Percentiles rank a stretch among this genome's conserved stretches.
phyloP scores from a whole-genome alignment of 2,888 invertebrate species.

The Cheilosia grossa region DNA sequence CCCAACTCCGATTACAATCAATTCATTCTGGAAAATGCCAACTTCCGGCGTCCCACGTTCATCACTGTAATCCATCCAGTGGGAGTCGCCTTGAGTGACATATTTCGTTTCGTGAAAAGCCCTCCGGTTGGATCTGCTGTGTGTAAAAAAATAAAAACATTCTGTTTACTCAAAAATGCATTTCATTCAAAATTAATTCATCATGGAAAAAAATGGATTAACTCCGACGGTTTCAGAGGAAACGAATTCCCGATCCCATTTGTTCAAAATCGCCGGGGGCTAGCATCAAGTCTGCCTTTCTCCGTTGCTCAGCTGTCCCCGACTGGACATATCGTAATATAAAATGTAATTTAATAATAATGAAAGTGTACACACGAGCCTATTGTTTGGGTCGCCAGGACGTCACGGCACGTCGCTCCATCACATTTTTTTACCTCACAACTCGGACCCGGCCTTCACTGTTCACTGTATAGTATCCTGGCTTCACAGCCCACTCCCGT shows the following conservation, averaged over 20 bases:
- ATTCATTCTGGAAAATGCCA: slow-evolving; percentile 37
- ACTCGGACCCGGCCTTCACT: neutral
- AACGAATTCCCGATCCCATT: slow-evolving; percentile 13
- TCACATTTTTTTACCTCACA: slow-evolving; percentile 6
- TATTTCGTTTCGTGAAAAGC: slow-evolving; percentile 42
- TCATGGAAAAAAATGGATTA: slow-evolving; percentile 47
- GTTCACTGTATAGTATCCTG: slow-evolving; percentile 3
- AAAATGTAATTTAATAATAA: slow-evolving; percentile 73
- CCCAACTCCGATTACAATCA: neutral
- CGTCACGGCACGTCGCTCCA: neutral
- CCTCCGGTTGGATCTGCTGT: slow-evolving; percentile 33
- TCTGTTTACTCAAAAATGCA: slow-evolving; percentile 72
- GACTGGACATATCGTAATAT: slow-evolving; percentile 53
- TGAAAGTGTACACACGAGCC: slow-evolving; percentile 48
- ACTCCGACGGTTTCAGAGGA: slow-evolving; percentile 42
- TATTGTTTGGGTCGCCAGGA: slow-evolving; percentile 31
- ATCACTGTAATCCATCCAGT: slow-evolving; percentile 16
- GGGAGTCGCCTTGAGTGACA: slow-evolving; percentile 43
- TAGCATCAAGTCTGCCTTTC: slow-evolving; percentile 20
- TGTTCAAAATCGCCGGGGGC: slow-evolving; percentile 7
- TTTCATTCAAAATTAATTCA: slow-evolving; percentile 73
- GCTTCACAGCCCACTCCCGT: slow-evolving; percentile 5
- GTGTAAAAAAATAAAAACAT: slow-evolving; percentile 22
- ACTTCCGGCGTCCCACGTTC: slow-evolving; percentile 37
- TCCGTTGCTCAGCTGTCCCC: neutral